phyloP scores from a whole-genome alignment of 2,113 vertebrate species.

The Leptodactylus fuscus region DNA sequence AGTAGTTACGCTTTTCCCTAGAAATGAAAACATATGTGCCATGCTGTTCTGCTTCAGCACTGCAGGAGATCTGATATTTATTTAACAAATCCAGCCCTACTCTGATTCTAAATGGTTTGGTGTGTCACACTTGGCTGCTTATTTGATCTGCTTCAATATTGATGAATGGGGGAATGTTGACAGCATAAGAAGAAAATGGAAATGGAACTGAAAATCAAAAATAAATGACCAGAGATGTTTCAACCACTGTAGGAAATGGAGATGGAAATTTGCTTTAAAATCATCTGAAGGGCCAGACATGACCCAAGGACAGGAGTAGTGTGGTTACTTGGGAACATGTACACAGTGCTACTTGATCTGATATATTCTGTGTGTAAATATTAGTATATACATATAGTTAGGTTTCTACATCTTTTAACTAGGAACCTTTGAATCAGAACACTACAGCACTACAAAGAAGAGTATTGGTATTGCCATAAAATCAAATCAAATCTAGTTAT shows the following conservation, averaged over 20 bases:
- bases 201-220: background rate
- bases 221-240: background rate
- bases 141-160: background rate
- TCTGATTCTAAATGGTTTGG: constrained; percentile 2
- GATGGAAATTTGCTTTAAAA: too few species aligned
- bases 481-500: too few species aligned
- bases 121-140: background rate
- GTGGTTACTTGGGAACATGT: too few species aligned
- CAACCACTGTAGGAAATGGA: background rate
- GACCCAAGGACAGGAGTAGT: too few species aligned
- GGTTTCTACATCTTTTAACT: too few species aligned
- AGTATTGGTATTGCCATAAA: too few species aligned
- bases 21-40: constrained; percentile 54
- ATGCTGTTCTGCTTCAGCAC: constrained; percentile 35
- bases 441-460: too few species aligned
- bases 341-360: too few species aligned
- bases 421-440: too few species aligned
- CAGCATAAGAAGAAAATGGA: background rate
- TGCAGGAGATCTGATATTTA: constrained; percentile 47
- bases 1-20: constrained; percentile 39
- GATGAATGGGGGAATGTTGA: background rate
- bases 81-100: constrained; percentile 38
- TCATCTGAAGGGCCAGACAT: too few species aligned
- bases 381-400: too few species aligned
- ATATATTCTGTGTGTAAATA: too few species aligned